Base-by-base conservation (phyloP, 92 coral and sea anemone species). In the Montipora capitata region DNA sequence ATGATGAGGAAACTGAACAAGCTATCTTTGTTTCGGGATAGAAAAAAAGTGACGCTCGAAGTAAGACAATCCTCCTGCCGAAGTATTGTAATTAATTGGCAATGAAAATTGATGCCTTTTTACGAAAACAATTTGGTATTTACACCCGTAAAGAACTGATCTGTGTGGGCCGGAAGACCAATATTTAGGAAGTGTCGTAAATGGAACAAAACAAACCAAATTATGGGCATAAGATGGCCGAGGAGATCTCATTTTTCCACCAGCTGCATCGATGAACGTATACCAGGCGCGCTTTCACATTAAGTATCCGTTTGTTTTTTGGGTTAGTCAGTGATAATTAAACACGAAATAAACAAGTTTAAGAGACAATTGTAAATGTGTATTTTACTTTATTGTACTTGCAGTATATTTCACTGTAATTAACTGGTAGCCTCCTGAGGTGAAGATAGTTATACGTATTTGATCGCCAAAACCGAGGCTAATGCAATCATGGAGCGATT, bases 401-500 rank as follows among this genome's bases (percentile, higher is more conserved):
- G 18, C 76, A n/a, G 18, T 39, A 68, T 68, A 63, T 45, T 68
- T 7, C 16, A 68, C 38, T 82, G 87, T 72, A 68, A 72, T 17
- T 79, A 16, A 61, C 48, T 57, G 70, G 15, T 0, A 17, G 51
- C 57, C 35, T 11, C 52, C 52, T 5, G 52, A 48, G 52, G 10
- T 48, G 52, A 48, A 63, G 57, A 14, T 58, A 77, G 49, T 85
- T 85, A 86, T 40, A 70, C 90, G 80, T 91, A 94, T 76, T 88
- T 91, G 35, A 92, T 89, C 6, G 91, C 96, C 81, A 96, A 67
- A 57, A 94, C 93, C 61, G 98, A 84, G 40, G 93, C 99, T 27
- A 96, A 75, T 2, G 99, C 99, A 66, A 93, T 93, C 40, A 96
- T 83, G 13, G 97, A 95, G 1, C 90, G 88, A 72, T 96, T 96